phyloP scores from a whole-genome alignment of 2,888 invertebrate species.

The Physocephala rufipes region DNA sequence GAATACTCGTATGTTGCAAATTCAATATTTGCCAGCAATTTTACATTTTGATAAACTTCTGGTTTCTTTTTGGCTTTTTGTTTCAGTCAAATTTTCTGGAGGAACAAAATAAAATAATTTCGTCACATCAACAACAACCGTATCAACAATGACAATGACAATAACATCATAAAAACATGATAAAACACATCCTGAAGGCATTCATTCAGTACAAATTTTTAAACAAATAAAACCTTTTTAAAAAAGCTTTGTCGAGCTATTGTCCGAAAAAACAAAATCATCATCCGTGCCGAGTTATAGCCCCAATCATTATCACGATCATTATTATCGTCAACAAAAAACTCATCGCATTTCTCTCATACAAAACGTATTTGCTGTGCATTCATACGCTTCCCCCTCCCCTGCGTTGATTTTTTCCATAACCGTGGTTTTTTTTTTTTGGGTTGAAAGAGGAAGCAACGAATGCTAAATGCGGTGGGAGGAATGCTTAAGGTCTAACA shows the following conservation, averaged over 20 bases:
- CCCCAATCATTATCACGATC: not conserved
- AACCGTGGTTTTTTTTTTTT: conserved; percentile 20
- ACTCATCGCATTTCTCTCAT: conserved; percentile 30
- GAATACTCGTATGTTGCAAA: conserved; percentile 60
- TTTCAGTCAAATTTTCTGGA: conserved; percentile 5
- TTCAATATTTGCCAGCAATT: conserved; percentile 64
- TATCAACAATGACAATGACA: not conserved
- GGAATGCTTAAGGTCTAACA: conserved; percentile 25
- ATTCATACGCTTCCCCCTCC: conserved; percentile 28
- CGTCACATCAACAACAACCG: conserved; percentile 15
- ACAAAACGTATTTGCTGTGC: conserved; percentile 32
- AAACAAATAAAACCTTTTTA: conserved; percentile 55
- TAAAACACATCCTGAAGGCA: conserved; percentile 41
- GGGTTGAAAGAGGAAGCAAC: not conserved
- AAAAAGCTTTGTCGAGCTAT: conserved; percentile 50
- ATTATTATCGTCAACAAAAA: not conserved
- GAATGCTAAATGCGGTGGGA: no score
- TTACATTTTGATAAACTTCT: conserved; percentile 51
- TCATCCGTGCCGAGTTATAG: not conserved
- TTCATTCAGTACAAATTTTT: conserved; percentile 48
- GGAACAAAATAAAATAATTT: conserved; percentile 12
- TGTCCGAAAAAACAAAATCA: conserved; percentile 20
- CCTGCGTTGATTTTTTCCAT: conserved; percentile 31
- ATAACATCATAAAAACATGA: not conserved
- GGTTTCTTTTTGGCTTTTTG: conserved; percentile 9